Conservation (phyloP, 2,888 invertebrate genomes). For the Deroplatys truncata region DNA sequence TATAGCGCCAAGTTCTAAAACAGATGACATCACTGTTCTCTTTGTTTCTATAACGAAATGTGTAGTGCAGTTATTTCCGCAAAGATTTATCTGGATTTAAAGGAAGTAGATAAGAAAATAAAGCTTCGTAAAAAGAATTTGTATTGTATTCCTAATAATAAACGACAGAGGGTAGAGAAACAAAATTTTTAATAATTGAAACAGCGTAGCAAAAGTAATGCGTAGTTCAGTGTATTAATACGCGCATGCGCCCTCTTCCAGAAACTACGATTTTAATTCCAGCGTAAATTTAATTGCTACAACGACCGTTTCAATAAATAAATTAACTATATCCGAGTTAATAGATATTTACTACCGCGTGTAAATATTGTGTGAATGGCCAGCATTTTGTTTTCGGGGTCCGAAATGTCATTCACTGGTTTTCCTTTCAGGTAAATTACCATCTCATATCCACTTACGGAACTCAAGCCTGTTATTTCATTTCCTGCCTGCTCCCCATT, state of each 20-base stretch:
- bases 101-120: too few relatives aligned
- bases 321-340: neutral
- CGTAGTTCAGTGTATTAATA: too few relatives aligned
- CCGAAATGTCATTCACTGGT: neutral
- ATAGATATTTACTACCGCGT: neutral
- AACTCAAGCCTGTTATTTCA: neutral
- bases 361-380: neutral
- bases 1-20: too few relatives aligned
- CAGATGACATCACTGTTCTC: too few relatives aligned
- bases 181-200: too few relatives aligned
- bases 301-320: neutral
- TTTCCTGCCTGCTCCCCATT: neutral
- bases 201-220: too few relatives aligned
- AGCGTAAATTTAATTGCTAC: neutral
- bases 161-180: too few relatives aligned
- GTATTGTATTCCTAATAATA: too few relatives aligned
- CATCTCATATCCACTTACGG: neutral
- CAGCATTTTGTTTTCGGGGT: neutral
- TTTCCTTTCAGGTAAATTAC: neutral
- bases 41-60: too few relatives aligned
- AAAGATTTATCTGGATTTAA: too few relatives aligned
- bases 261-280: neutral
- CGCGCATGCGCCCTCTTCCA: neutral
- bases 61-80: too few relatives aligned
- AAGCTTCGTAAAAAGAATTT: too few relatives aligned